A percentile compares a stretch with the other conserved stretches of the same genome.
Conservation (phyloP, 2,113 vertebrate species). For the Porphyrio hochstetteri region DNA sequence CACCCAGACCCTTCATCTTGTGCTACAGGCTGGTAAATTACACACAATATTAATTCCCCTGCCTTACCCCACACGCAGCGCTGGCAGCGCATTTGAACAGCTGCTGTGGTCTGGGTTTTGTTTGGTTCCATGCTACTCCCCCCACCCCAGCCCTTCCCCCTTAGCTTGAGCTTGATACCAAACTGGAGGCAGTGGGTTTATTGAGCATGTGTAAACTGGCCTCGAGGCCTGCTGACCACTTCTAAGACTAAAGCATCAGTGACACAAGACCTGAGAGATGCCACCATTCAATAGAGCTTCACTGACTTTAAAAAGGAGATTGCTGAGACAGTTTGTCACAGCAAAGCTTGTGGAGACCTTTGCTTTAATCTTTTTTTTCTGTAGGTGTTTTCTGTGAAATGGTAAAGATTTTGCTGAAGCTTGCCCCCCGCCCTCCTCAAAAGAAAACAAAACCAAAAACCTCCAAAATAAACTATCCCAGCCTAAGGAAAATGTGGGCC, state of each 20-base stretch:
- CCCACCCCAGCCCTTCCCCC: not conserved
- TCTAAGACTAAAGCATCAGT: not conserved
- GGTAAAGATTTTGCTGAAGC: not conserved
- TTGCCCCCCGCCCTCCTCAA: not conserved
- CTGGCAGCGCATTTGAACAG: not conserved
- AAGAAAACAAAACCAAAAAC: not conserved
- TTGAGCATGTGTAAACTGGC: not conserved
- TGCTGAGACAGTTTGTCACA: not conserved
- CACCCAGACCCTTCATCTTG: not conserved
- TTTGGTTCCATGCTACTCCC: not conserved
- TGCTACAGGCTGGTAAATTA: not conserved
- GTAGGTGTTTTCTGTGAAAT: not conserved
- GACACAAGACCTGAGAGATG: not conserved
- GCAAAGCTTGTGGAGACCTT: too few species aligned
- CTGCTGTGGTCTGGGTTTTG: not conserved
- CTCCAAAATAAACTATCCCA: not conserved
- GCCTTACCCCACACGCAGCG: accelerated
- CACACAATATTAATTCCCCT: not conserved
- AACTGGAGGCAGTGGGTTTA: not conserved
- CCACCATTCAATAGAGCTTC: not conserved
- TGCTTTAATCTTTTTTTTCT: not conserved
- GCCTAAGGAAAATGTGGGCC: not conserved
- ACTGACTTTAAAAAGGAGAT: not conserved
- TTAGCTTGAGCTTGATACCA: not conserved
- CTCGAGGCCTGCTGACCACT: not conserved